Conservation (phyloP, 2,797 vertebrate species). For the Orientallactaga sibirica region DNA sequence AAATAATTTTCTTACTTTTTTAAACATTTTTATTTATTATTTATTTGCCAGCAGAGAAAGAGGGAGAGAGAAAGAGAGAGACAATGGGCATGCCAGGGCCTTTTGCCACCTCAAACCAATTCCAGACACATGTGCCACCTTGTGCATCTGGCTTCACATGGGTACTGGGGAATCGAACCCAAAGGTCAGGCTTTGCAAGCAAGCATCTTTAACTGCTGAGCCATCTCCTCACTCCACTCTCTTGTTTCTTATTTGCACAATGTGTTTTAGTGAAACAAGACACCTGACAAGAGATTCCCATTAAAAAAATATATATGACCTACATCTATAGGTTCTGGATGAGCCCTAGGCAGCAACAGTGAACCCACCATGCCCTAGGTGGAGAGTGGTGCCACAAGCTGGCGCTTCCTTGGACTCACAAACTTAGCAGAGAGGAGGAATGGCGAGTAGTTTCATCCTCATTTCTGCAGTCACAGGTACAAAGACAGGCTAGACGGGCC, state of each 20-base stretch:
- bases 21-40: background rate
- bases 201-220: background rate
- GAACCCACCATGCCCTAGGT: accelerated
- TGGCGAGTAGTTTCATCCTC: background rate
- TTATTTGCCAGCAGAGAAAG: background rate
- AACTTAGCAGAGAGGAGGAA: background rate
- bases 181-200: too few relatives aligned
- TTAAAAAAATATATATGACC: background rate
- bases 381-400: background rate
- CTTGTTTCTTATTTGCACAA: slow-evolving; percentile 43
- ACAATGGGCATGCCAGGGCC: too few relatives aligned
- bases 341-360: background rate
- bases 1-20: background rate
- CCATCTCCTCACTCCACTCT: background rate
- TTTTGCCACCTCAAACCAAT: too few relatives aligned
- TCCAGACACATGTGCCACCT: too few relatives aligned
- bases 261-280: slow-evolving; percentile 56
- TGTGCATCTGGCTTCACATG: background rate
- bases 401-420: background rate
- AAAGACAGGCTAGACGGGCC: background rate
- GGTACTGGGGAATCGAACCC: background rate
- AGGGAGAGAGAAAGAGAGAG: too few relatives aligned
- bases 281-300: slow-evolving; percentile 12
- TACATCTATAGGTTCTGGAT: background rate
- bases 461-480: background rate